Percentiles rank a stretch among this genome's conserved stretches.
Conservation (phyloP, 2,113 vertebrate genomes). For the Ciconia boyciana region DNA sequence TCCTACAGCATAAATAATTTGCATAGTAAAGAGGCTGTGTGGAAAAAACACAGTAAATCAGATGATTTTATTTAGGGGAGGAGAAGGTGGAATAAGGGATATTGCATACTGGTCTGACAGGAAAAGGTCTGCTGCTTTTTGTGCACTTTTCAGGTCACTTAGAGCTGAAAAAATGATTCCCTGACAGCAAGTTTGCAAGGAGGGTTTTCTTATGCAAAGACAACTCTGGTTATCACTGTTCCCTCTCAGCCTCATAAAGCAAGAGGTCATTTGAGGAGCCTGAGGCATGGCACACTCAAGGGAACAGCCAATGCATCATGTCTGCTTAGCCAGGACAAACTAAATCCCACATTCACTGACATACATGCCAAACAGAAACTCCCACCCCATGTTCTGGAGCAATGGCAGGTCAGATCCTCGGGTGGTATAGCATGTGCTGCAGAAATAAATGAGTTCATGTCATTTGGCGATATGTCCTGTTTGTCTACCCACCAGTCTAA, state of each 20-base stretch:
- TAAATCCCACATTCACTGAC: neutral
- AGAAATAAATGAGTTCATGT: neutral
- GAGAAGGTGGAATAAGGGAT: neutral
- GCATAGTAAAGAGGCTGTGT: neutral
- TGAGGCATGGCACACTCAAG: neutral
- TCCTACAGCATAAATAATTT: neutral
- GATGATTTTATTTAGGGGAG: neutral
- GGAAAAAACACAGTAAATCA: neutral
- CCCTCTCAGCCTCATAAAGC: neutral
- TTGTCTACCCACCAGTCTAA: neutral
- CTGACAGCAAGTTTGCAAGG: neutral
- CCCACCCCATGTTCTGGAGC: neutral
- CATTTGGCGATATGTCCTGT: neutral
- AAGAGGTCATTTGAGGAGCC: neutral
- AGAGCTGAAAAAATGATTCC: neutral
- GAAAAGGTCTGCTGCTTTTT: neutral
- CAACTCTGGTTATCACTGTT: neutral
- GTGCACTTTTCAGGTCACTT: neutral
- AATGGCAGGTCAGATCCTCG: neutral
- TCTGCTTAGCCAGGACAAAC: neutral
- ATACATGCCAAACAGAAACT: neutral
- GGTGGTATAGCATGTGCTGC: neutral
- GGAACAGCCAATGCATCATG: neutral
- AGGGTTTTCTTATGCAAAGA: neutral
- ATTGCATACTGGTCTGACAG: neutral